Evolutionary conservation across 2,797 vertebrate species (phyloP).

Genomic region (Silurus aristotelis): DNA sequence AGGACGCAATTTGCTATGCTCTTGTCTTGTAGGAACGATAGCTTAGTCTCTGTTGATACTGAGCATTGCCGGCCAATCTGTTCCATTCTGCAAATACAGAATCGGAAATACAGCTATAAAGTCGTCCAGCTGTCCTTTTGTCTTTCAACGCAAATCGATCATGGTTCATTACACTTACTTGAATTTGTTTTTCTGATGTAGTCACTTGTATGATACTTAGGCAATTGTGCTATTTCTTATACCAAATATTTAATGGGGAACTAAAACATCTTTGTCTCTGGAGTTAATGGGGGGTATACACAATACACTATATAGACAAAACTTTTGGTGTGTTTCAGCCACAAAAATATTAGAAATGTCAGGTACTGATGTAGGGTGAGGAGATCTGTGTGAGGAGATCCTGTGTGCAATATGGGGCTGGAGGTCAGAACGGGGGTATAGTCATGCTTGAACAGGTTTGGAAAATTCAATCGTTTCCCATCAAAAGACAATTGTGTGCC

Average conservation of each 20-base stretch:
- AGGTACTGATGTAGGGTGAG: too few relatives aligned
- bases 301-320: too few relatives aligned
- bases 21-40: slow-evolving; percentile 15
- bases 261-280: not conserved
- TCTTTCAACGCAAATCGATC: slow-evolving; percentile 5
- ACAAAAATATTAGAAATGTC: too few relatives aligned
- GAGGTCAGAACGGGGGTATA: too few relatives aligned
- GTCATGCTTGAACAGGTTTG: too few relatives aligned
- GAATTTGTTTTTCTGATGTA: not conserved
- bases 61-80: slow-evolving; percentile 8
- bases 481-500: too few relatives aligned
- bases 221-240: not conserved
- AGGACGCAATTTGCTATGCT: slow-evolving; percentile 8
- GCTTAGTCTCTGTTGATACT: slow-evolving; percentile 16
- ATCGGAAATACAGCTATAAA: slow-evolving; percentile 9
- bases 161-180: not conserved
- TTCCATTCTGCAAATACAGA: slow-evolving; percentile 16
- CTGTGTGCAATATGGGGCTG: too few relatives aligned
- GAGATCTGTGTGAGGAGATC: too few relatives aligned
- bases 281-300: not conserved
- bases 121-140: slow-evolving; percentile 27
- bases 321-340: too few relatives aligned
- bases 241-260: not conserved
- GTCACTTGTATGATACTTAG: not conserved
- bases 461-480: too few relatives aligned